Base-by-base conservation (phyloP, 2,113 vertebrate species). In the Indicator maculatus region DNA sequence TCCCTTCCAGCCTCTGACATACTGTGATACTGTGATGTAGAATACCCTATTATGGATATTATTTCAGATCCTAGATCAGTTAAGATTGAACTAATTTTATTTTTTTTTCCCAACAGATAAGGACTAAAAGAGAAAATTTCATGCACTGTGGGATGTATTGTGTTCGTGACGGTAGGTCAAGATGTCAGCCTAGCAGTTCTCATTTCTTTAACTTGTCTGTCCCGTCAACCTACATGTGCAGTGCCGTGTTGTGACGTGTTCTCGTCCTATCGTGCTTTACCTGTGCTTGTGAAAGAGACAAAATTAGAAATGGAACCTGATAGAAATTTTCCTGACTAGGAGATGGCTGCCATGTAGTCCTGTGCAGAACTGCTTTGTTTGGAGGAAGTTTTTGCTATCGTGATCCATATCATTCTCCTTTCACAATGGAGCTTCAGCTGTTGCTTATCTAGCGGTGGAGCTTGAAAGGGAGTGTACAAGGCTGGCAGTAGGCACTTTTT, bases 251-350 rank as follows among this genome's bases (percentile, higher is more conserved):
- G 23, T 2, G 1, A 24, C 27, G 9, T 28, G 12, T 84, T 74
- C 78, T 78, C 21, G 15, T 66, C 39, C 0, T 1, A 16, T 8
- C 0, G 2, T 16, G 23, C 45, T 41, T 74, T 56, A 11, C 23
- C 26, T 33, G 16, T 50, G 17, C 45, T 63, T 64, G 47, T 72
- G 63, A 67, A 85, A 88, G 24, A 41, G 4, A 16, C 44, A 65
- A 67, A 90, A 61, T 47, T 38, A 73, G 76, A 69, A 78, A 38
- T 17, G 63, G n/a, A 30, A n/a, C 33, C 31, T 78, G 52, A 16
- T 1, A 56, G 56, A 36, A 72, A 38, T 41, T 53, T 27, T 78
- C 16, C 33, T 50, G 55, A 8, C 24, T 50, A 21, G 58, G 30
- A 73, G 28, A 33, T 8, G 44, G 27, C n/a, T 77, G 30, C 18